Base-by-base conservation (phyloP, 2,797 vertebrate species). In the Enteromius radiatus region DNA sequence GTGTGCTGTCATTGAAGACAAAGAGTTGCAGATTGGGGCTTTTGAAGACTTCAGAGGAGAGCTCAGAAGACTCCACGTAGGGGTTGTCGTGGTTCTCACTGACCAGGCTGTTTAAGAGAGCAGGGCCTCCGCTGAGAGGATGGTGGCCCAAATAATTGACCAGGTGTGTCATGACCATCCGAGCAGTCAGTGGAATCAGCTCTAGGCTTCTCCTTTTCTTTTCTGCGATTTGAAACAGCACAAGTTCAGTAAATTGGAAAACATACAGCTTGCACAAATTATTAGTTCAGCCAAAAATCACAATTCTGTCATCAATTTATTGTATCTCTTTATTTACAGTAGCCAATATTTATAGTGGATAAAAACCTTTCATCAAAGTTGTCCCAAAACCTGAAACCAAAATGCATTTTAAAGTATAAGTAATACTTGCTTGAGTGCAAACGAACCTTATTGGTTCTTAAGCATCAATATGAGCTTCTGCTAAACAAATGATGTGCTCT, bases 1-100 rank as follows among this genome's bases (percentile, higher is more conserved):
- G 95, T 0, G 97, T 97, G 91, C 96, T 99, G 84, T 99, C 97
- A 0, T 98, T 99, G 88, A 99, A 98, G 31, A 98, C 97, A 5
- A 99, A 99, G 1, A 99, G 94, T 92, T 99, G 98, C 85, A 99
- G 92, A 90, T 97, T 97, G 81, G 98, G 98, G 85, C 98, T 98
- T 89, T 96, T 96, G 92, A 99, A 99, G 84, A 99, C 97, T 84
- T 99, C 98, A 0, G 97, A 96, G 47, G 97, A 98, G 68, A 99
- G 94, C 89, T 99, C 98, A 0, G 96, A 94, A 0, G 96, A 96
- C 84, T 98, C 97, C 71, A 97, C 96, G 0, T 95, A 97, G 0
- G 93, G 95, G 71, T 99, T 99, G 92, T 99, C 97, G 0, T 99
- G 97, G 90, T 97, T 97, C 91, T 99, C 98, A 0, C 95, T 98